Evolutionary conservation across 2,113 vertebrate species (phyloP), one percentile per base, ranked within the genome.

Genomic region (Anarrhichthys ocellatus): DNA sequence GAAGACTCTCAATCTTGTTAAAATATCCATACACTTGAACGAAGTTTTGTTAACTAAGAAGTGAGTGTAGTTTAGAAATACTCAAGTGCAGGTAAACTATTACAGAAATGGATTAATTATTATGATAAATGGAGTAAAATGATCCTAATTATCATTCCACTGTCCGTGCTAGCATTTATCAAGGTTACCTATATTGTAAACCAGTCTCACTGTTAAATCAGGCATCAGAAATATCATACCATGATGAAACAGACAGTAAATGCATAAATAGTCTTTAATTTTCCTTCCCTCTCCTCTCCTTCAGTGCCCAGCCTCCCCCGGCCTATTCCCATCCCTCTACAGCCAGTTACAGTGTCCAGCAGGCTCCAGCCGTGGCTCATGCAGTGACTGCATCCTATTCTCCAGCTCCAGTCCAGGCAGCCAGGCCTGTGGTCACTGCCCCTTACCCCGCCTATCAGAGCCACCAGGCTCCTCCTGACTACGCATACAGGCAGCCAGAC

Each of bases 271-370:
- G 29, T 29, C 29, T 34, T 5, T 34, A 5, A 34, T 34, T 34
- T 34, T 50, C 46, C 32, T 59, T 20, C 32, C 34, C 70, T 69
- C 15, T 56, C 24, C 18, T 54, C 40, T 40, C 13, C 36, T 9
- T 18, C 83, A 97, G 96, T 54, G 61, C 90, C 48, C 95, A 89
- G 90, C 94, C 94, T 24, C 88, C 94, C 15, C 78, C 87, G 0
- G 89, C 93, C 22, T 95, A 93, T 50, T 93, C 95, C 9, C 93
- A 92, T 36, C 93, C 94, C 14, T 88, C 94, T n/a, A 93, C 92
- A 52, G 91, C 87, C 34, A 94, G 87, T 75, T 95, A 95, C 81
- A 88, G 89, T 0, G 34, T 90, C 22, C 95, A 95, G 83, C 92
- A 92, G 27, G 66, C 89, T 64, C 87, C 93, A 0, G 91, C 83